phyloP scores from a whole-genome alignment of 2,113 vertebrate genomes.

The Nicator chloris region DNA sequence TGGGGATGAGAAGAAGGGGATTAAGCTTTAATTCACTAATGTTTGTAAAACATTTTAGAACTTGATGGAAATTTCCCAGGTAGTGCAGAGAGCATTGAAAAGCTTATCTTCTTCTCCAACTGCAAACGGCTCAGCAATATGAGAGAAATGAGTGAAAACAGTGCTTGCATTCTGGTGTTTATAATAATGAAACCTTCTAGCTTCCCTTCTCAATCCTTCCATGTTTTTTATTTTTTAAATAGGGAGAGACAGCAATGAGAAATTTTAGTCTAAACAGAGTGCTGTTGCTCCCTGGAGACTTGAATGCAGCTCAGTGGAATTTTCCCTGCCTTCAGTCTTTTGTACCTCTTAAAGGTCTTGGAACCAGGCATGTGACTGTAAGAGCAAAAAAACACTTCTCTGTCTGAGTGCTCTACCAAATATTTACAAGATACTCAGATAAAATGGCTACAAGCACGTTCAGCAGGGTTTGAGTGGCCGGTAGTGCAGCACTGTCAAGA shows the following conservation, averaged over 20 bases:
- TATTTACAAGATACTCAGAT: constrained; percentile 54
- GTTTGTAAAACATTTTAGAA: constrained; percentile 25
- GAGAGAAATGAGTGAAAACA: neutral
- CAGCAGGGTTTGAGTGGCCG: constrained; percentile 21
- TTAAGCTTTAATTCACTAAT: constrained; percentile 22
- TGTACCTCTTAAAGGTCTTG: constrained; percentile 71
- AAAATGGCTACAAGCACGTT: constrained; percentile 49
- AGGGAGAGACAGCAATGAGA: neutral
- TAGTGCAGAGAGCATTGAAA: neutral
- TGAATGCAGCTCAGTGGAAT: constrained; percentile 72
- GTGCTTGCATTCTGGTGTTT: neutral
- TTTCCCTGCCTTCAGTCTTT: constrained; percentile 73
- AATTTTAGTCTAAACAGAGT: constrained; percentile 60
- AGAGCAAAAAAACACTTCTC: constrained; percentile 37
- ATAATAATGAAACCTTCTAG: neutral
- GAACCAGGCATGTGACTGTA: constrained; percentile 57
- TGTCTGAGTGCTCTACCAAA: constrained; percentile 29
- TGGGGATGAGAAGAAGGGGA: neutral
- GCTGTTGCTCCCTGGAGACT: constrained; percentile 71
- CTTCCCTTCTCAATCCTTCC: neutral
- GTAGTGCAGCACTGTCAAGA: neutral
- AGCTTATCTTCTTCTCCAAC: neutral
- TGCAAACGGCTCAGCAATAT: neutral
- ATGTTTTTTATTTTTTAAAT: neutral
- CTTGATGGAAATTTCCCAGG: constrained; percentile 14